Evolutionary conservation across 2,888 invertebrate species (phyloP), one percentile per base, ranked within the genome.

Genomic region (Phorcus lineatus): DNA sequence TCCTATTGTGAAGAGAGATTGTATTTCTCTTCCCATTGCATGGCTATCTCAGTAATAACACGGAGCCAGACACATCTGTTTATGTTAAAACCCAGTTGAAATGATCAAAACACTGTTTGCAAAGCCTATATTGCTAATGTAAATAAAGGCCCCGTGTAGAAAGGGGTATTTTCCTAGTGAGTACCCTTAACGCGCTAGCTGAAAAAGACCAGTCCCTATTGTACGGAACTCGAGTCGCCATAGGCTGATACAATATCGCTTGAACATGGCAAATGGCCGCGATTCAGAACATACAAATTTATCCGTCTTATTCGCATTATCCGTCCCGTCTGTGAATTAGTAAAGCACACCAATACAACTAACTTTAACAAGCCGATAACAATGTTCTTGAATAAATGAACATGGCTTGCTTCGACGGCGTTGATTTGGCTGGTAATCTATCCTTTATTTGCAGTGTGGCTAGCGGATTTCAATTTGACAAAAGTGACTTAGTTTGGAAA

Each of bases 61-160:
- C 55, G 9, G 55, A 28, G 3, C 36, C 36, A 24, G 55, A 16
- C 31, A 55, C 76, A 76, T 76, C 76, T 76, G 76, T 76, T 76
- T 53, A 76, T 76, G 76, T 53, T 76, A 31, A 55, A 76, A 53
- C 75, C 55, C 11, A 55, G 53, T 54, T 76, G 76, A 76, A 76
- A 76, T 76, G 76, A 76, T 76, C 76, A 76, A 76, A 76, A 76
- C 55, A 76, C 76, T 28, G 31, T 40, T 75, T 13, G 16, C 55
- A 31, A 55, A 55, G 24, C 76, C 54, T 76, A 55, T 55, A 76
- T 28, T 19, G n/a, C 54, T 28, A 54, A 36, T 54, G 76, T 55
- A 54, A 76, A 76, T 76, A 76, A 28, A 55, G 54, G 40, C 31
- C 7, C 16, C 70, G 70, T 70, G 70, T 11, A 40, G 28, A 70